Base-by-base conservation (phyloP, 2,888 invertebrate species). In the Alviniconcha strummeri region DNA sequence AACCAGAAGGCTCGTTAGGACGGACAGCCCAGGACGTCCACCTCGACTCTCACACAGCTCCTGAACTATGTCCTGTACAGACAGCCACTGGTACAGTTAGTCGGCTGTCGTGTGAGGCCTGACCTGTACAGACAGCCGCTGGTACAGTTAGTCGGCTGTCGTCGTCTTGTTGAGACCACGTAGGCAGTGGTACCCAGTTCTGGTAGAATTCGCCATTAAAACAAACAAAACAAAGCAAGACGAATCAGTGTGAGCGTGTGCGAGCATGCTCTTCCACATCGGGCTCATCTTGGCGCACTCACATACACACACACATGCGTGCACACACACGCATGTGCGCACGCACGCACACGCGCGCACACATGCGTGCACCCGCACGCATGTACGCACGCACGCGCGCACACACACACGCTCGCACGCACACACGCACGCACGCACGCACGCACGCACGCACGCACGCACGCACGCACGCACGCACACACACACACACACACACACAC, bases 311-410 rank as follows among this genome's bases (percentile, higher is more conserved):
- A 60, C 60, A 60, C 13, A 36, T 36, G 36, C 36, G 36, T 36
- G 36, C 36, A 3, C 36, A 0, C 36, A 3, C 19, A 71, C 19
- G 8, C 71, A 72, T 52, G 52, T 36, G 52, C n/a, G 8, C 69
- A 80, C 15, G 52, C 69, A 80, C 71, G n/a, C 52, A 80, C 69
- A 52, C 71, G 69, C 69, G 69, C n/a, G 54, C 69, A 67, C 55
- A 69, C 55, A 80, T 11, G 0, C 69, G 69, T n/a, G 69, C 69
- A 69, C n/a, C 5, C 19, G 17, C 19, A 71, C 19, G 8, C 71
- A 72, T 13, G 52, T 52, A 67, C n/a, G 4, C 69, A 80, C 15
- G 52, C 69, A 80, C 71, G n/a, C 52, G 8, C 52, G 9, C 67
- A 69, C 71, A 80, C 69, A 67, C 71, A 80, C 69, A 52, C 71